These are phyloP conservation scores for Cyphomyrus discorhynchus DNA, from an alignment of 2,113 vertebrate genomes.

Conservation along the genomic window DNA sequence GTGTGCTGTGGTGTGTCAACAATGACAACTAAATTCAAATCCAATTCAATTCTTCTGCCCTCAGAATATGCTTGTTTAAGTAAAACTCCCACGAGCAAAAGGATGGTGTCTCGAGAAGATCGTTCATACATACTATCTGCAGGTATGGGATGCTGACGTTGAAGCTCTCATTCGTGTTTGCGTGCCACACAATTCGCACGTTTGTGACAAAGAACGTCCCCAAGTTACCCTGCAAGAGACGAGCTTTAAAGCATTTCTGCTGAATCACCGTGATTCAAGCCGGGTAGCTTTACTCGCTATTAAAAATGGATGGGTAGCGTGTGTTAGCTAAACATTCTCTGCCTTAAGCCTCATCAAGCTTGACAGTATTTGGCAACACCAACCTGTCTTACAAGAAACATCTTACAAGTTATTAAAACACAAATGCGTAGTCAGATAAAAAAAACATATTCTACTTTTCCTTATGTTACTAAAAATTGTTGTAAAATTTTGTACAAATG, in stretches of 20 bases:
- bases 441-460: background rate
- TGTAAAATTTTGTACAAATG: background rate
- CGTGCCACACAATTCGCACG: slow-evolving; percentile 96
- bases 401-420: background rate
- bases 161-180: slow-evolving; percentile 97
- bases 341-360: background rate
- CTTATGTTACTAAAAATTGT: background rate
- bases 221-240: slow-evolving; percentile 80
- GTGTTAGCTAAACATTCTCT: background rate
- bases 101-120: background rate
- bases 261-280: background rate
- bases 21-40: too few species aligned
- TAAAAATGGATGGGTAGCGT: background rate
- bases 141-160: slow-evolving; percentile 98
- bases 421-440: background rate
- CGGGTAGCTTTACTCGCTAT: background rate
- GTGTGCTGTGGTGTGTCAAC: too few species aligned
- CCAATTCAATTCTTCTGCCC: too few species aligned
- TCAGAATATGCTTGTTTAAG: too few species aligned
- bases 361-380: background rate
- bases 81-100: background rate
- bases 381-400: background rate
- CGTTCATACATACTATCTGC: slow-evolving; percentile 78
- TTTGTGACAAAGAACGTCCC: slow-evolving; percentile 97
- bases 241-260: background rate